Percentiles rank a stretch among this genome's conserved stretches.
Conservation (phyloP, 2,888 invertebrate genomes). For the Rhodophaea formosa region DNA sequence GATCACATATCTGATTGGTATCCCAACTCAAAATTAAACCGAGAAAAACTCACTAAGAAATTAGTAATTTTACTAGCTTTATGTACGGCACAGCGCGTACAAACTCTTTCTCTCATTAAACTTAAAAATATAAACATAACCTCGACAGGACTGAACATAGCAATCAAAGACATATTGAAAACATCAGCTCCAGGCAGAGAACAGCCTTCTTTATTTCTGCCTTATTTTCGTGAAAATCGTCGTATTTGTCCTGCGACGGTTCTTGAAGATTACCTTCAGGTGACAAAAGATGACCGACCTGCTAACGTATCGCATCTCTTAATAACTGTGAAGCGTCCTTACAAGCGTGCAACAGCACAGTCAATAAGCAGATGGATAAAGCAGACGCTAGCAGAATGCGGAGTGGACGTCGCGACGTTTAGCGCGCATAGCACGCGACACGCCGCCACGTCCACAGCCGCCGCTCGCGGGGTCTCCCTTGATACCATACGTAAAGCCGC, state of each 20-base stretch:
- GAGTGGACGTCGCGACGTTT: slow-evolving; percentile 16
- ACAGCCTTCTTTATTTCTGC: slow-evolving; percentile 11
- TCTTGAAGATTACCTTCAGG: slow-evolving; percentile 19
- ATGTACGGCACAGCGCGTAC: slow-evolving; percentile 10
- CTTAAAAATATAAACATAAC: neutral
- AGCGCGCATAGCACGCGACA: slow-evolving; percentile 16
- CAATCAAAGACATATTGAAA: slow-evolving; percentile 10
- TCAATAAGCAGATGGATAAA: slow-evolving; percentile 28
- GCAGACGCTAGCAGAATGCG: slow-evolving; percentile 19
- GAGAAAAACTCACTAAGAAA: slow-evolving; percentile 17
- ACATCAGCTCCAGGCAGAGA: slow-evolving; percentile 12
- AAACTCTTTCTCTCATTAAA: slow-evolving; percentile 8
- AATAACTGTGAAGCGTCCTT: slow-evolving; percentile 16
- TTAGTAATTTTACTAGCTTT: slow-evolving; percentile 11
- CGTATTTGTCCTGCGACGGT: slow-evolving; percentile 28
- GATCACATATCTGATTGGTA: slow-evolving; percentile 10
- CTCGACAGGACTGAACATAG: slow-evolving; percentile 2
- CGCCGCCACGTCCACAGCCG: slow-evolving; percentile 12
- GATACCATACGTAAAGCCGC: neutral
- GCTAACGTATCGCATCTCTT: neutral
- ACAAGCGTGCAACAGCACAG: slow-evolving; percentile 19
- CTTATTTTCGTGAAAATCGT: slow-evolving; percentile 8
- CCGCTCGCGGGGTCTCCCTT: neutral
- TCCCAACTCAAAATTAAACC: slow-evolving; percentile 6
- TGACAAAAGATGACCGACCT: slow-evolving; percentile 13